Conservation (phyloP, 2,888 invertebrate species). For the Diploptera punctata region DNA sequence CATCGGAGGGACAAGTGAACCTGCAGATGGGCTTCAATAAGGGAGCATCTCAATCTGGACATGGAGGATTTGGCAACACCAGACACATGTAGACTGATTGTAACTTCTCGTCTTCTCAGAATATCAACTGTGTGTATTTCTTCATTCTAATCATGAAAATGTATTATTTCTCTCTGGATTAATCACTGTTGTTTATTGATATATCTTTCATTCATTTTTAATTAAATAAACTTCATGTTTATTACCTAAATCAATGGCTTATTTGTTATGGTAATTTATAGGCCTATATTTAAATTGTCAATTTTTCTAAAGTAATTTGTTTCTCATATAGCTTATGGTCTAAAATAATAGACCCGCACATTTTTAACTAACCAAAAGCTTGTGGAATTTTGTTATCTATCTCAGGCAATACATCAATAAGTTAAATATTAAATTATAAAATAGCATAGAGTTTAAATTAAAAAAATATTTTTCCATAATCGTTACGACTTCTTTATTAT, state of each 20-base stretch:
- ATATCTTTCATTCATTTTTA: not conserved
- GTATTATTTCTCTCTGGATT: not conserved
- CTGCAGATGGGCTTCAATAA: slow-evolving; percentile 97
- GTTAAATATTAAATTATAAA: too few species aligned
- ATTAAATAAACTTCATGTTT: not conserved
- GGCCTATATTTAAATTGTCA: too few species aligned
- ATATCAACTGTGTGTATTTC: not conserved
- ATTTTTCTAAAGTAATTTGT: too few species aligned
- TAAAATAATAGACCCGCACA: too few species aligned
- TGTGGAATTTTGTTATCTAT: too few species aligned
- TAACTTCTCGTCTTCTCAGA: too few species aligned
- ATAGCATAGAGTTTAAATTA: too few species aligned
- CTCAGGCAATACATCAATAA: too few species aligned
- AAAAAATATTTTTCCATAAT: too few species aligned
- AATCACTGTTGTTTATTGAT: not conserved
- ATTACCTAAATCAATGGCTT: not conserved
- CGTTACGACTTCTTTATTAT: too few species aligned
- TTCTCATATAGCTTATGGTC: too few species aligned
- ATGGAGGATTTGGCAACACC: slow-evolving; percentile 90
- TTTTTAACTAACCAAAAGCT: too few species aligned
- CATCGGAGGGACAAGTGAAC: slow-evolving; percentile 87
- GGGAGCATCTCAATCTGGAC: slow-evolving; percentile 91
- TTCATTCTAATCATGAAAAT: not conserved
- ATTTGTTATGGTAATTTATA: not conserved
- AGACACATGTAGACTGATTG: slow-evolving; percentile 88